Base-by-base conservation (phyloP, 2,113 vertebrate genomes). In the Hyperoodon ampullatus region DNA sequence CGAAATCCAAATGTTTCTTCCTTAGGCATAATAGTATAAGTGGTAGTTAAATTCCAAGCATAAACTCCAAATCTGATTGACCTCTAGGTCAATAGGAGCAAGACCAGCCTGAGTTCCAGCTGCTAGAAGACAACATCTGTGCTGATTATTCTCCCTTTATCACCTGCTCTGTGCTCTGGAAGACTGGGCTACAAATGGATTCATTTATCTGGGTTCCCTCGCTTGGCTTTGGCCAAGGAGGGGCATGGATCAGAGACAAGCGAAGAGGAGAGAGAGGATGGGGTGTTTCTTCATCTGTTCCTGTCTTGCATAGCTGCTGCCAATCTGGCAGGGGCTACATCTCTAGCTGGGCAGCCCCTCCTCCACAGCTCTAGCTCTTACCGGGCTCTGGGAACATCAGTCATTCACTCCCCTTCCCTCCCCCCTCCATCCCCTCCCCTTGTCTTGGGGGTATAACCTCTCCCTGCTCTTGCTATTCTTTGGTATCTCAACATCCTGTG, bases 1-100 rank as follows among this genome's bases (percentile, higher is more conserved):
- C 82, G 66, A 96, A 97, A 96, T 88, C 35, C 92, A 81, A 81
- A 72, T 85, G 55, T 6, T 33, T 90, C 94, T 77, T 89, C 74
- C 77, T 92, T 81, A 74, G 71, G 19, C 78, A 55, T 26, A 60
- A 28, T 53, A 53, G 44, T 26, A 26, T 80, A 82, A 55, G 71
- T 33, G 47, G 42, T 23, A 74, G 44, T 23, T 65, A 92, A 71
- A 68, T 83, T 78, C 39, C 39, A 58, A 81, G 35, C 71, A 61
- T 71, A 92, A 94, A 44, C 35, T 71, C 39, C 88, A 70, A 83
- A 72, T 95, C 24, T 10, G 53, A 94, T 74, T 77, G 60, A 66
- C 42, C 70, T 71, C 58, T 91, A 61, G 78, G 11, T 58, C 65
- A 39, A 39, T 0, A 50, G 60, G 39, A 68, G 12, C 63, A 86